Base-by-base conservation (phyloP, 1,140 invertebrate species). In the Bombus pascuorum region DNA sequence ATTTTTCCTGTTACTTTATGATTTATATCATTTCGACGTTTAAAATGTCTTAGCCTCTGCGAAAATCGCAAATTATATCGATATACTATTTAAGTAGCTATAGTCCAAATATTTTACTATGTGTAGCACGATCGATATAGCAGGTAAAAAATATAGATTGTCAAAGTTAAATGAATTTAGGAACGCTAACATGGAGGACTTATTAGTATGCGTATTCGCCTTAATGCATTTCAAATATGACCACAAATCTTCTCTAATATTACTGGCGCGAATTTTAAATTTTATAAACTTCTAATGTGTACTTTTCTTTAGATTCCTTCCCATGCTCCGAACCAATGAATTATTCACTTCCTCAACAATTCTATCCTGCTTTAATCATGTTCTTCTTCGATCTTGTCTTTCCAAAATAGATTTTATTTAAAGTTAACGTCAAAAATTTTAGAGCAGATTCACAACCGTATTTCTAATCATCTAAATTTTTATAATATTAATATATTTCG, bases 81-180 rank as follows among this genome's bases (percentile, higher is more conserved):
- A 77, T 62, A 70, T 68, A 13, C 13, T 47, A 12, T 53, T 80
- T n/a, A 53, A 53, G 22, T 44, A 47, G 1, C 44, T 39, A 68
- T n/a, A 71, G 18, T 34, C 18, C 25, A 72, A 71, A 81, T 32
- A 39, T 42, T 72, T 59, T 57, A 53, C 10, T 80, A 72, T 72
- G 13, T 39, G 25, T 25, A 81, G 42, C 9, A 72, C 47, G 42
- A 81, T 81, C 68, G 18, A 81, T 81, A 81, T 57, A 81, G 18
- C 25, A 32, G 37, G 8, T 42, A 42, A n/a, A 34, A 80, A 53
- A 6, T 57, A 57, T 81, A 8, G 3, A 25, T n/a, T 13, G 4
- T 72, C 15, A n/a, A 28, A 12, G 3, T 53, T 28, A 2, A n/a
- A 81, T 81, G 18, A 18, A 5, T 81, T 81, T 81, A 59, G 4